Conservation (phyloP, 2,888 invertebrate genomes). For the Empis stercorea region DNA sequence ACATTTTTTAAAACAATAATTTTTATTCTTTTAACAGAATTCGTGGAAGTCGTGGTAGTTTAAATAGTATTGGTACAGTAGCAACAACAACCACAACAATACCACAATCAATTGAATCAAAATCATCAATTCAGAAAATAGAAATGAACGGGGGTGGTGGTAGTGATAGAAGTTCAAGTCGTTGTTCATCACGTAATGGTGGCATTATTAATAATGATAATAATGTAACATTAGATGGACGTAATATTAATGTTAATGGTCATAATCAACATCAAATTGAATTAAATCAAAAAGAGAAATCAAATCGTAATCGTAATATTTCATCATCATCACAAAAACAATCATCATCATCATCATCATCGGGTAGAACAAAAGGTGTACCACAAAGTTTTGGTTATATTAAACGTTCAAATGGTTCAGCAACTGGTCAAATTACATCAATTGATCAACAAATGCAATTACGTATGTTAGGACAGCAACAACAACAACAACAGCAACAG, state of each 20-base stretch:
- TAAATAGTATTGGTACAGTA: constrained; percentile 34
- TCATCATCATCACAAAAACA: constrained; percentile 21
- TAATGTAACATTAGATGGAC: not conserved
- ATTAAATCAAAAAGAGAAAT: constrained; percentile 31
- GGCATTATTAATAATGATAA: not conserved
- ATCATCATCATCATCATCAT: constrained; percentile 16
- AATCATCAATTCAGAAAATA: constrained; percentile 13
- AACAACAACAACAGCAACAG: constrained; percentile 11
- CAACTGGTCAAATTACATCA: constrained; percentile 39
- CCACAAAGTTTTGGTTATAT: constrained; percentile 79
- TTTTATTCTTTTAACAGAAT: constrained; percentile 20
- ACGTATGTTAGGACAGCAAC: not conserved
- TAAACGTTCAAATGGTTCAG: constrained; percentile 55
- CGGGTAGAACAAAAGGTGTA: constrained; percentile 54
- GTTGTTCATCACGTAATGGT: constrained; percentile 20
- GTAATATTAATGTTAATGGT: constrained; percentile 15
- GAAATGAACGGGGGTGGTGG: not conserved
- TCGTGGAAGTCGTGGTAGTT: constrained; percentile 35
- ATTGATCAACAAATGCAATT: constrained; percentile 27
- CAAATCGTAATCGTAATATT: constrained; percentile 32
- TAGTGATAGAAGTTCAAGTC: constrained; percentile 2
- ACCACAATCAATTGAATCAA: constrained; percentile 9
- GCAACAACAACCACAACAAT: constrained; percentile 7
- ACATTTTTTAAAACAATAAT: too few species aligned
- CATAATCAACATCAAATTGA: constrained; percentile 14